phyloP scores from a whole-genome alignment of 2,113 vertebrate genomes.

The Illadopsis cleaveri region DNA sequence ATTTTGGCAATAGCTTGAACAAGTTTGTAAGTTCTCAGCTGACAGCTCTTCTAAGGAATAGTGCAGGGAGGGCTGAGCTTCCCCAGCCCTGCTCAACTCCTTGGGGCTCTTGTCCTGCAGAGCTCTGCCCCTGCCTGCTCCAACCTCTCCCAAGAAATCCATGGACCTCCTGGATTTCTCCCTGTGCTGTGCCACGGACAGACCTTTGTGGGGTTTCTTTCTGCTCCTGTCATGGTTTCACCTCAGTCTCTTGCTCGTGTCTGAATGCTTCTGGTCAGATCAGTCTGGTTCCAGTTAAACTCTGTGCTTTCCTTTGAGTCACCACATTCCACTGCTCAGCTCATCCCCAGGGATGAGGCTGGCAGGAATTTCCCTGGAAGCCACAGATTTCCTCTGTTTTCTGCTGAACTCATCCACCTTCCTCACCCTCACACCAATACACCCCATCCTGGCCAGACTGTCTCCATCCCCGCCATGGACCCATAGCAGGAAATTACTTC shows the following conservation, averaged over 20 bases:
- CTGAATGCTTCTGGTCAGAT: fast-evolving
- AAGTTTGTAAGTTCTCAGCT: not conserved
- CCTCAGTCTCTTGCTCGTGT: fast-evolving
- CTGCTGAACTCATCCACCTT: not conserved
- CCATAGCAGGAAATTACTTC: not conserved
- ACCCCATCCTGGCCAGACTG: fast-evolving
- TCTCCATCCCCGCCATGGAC: fast-evolving
- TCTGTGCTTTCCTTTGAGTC: not conserved
- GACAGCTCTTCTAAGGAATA: not conserved
- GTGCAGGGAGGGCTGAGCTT: not conserved
- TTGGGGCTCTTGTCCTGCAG: fast-evolving
- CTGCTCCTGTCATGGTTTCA: fast-evolving
- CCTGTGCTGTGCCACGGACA: fast-evolving
- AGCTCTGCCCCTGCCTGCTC: not conserved
- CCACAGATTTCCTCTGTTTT: not conserved
- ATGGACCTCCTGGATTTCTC: not conserved
- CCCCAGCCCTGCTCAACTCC: fast-evolving
- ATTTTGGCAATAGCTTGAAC: not conserved
- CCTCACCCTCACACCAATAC: not conserved
- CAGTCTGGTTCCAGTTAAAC: not conserved
- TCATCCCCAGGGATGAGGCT: not conserved
- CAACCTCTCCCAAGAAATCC: not conserved
- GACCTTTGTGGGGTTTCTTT: not conserved
- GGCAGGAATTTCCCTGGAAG: not conserved
- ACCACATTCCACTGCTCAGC: not conserved